Evolutionary conservation across 2,888 invertebrate species (phyloP), one percentile per base, ranked within the genome.

Genomic region (Tromatobia lineatoria): DNA sequence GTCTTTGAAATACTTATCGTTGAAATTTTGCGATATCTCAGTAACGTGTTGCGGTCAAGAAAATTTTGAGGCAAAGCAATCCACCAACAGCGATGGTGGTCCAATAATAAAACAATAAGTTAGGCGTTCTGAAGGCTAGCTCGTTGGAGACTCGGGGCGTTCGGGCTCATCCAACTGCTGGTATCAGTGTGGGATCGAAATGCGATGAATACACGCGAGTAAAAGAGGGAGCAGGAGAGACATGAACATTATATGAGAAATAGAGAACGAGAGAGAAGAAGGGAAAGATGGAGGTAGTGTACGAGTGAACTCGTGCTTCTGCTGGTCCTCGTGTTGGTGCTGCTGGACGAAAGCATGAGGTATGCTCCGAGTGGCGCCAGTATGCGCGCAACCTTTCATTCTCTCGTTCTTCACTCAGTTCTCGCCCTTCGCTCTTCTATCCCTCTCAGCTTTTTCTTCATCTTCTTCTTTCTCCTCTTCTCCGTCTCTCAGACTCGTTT

Each of bases 31-130:
- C n/a, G 18, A 18, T 2, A 50, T 2, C n/a, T 50, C 7, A 0
- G 4, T n/a, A 38, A 34, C 1, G 59, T 61, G 61, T 76, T 61
- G 61, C 61, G 42, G 64, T 38, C 59, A 50, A 64, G 50, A 64
- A 47, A 75, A 77, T 66, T 73, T 47, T 76, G 52, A 23, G 23
- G 38, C 38, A 13, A 71, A 34, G 29, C 13, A 23, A 38, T 38
- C 15, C 81, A 82, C 82, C 18, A 50, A 64, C 88, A 47, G 90
- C 89, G 90, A 92, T 18, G 93, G 93, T 93, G 93, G 93, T 93
- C 93, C 91, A 91, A 92, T 92, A 92, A 93, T 92, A 92, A 91
- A 91, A 91, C 91, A 91, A 92, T 92, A 92, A 91, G 91, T 91
- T 90, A 87, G 88, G 69, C 54, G 50, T 70, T 80, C 69, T 81